phyloP scores from a whole-genome alignment of 2,888 invertebrate species.

The Caenorhabditis angaria region DNA sequence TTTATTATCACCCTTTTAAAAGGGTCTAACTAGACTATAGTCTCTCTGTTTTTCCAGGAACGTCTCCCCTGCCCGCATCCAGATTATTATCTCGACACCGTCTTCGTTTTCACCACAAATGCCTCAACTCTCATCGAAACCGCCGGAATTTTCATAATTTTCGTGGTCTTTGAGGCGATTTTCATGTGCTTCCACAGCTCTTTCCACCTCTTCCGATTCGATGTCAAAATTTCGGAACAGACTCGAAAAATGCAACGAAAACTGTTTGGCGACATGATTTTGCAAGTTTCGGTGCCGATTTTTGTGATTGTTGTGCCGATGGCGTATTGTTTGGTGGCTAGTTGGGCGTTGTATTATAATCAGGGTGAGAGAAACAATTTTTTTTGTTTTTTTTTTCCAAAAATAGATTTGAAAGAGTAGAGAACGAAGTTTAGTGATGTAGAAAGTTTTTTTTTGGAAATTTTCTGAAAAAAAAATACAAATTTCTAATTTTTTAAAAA shows the following conservation, averaged over 20 bases:
- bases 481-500: too few species aligned
- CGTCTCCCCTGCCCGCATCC: conserved; percentile 36
- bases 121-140: conserved; percentile 21
- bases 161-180: conserved; percentile 17
- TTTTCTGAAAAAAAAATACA: neutral
- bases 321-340: conserved; percentile 30
- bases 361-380: conserved; percentile 25
- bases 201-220: conserved; percentile 23
- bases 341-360: conserved; percentile 21
- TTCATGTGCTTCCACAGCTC: conserved; percentile 26
- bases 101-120: conserved; percentile 32
- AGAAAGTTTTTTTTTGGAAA: conserved; percentile 5
- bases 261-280: conserved; percentile 36
- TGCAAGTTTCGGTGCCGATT: conserved; percentile 30
- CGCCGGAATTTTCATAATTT: conserved; percentile 22
- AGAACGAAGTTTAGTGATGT: neutral
- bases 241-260: conserved; percentile 30
- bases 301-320: conserved; percentile 31
- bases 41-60: conserved; percentile 13
- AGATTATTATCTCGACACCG: conserved; percentile 22
- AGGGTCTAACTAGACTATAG: neutral
- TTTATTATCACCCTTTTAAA: too few species aligned
- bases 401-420: neutral
- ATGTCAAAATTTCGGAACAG: conserved; percentile 19
- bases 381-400: neutral